Evolutionary conservation across 2,888 invertebrate species (phyloP), one percentile per base, ranked within the genome.

Genomic region (Temnothorax rugatulus): DNA sequence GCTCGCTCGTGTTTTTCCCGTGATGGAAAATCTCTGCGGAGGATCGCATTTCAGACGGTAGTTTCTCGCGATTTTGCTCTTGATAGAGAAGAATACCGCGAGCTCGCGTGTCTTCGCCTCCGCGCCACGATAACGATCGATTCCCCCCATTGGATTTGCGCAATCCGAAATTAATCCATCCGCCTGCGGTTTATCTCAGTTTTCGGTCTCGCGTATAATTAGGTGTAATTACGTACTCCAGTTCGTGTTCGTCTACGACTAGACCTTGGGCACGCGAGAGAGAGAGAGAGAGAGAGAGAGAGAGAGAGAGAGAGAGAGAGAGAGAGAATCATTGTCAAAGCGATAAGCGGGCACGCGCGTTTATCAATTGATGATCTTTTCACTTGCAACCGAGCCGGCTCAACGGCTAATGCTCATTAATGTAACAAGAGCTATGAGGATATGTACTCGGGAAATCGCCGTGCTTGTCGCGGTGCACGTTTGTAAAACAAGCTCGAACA

Each of bases 361-460:
- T 77, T 81, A 71, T 71, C 79, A 71, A 71, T 61, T 71, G 59
- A 47, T 61, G 18, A 71, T 71, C 71, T 61, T 71, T 81, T 61
- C 59, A 47, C 34, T 59, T 50, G 79, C 13, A 81, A 81, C n/a
- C 13, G 13, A 34, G 15, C 13, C 34, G 25, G 18, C 34, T 59
- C 11, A 25, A 15, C 21, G 47, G 7, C 21, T 81, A 71, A 81
- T 61, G 47, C 71, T 59, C 4, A 21, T 71, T 71, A 71, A 71
- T 81, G 71, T 38, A 71, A 61, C 38, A 15, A 50, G 18, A 81
- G 34, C 21, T 15, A 21, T 11, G 71, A 41, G 57, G 47, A 59
- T 59, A 38, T 47, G 18, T 34, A 79, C 29, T 54, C 54, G 41
- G 54, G 63, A 50, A 75, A 13, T 4, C 50, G 18, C 11, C 21